Percentiles rank a stretch among this genome's conserved stretches.
These are phyloP conservation scores for Lampris megalopsis DNA, from an alignment of 2,113 vertebrate genomes.

Conservation along the genomic window DNA sequence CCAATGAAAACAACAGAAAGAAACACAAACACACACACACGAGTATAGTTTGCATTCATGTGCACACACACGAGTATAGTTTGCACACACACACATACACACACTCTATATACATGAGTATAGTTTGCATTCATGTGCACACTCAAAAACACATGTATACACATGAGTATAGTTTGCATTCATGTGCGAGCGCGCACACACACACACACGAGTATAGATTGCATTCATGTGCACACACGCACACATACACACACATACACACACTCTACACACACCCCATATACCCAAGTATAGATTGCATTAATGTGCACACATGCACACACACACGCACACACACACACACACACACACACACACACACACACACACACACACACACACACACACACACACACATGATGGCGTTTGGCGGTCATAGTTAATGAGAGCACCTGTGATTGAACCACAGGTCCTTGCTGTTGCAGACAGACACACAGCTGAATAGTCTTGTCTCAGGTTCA, in stretches of 20 bases:
- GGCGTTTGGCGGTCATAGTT: constrained; percentile 73
- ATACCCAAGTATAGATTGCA: background rate
- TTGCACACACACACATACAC: constrained; percentile 5
- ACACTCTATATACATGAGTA: constrained; percentile 7
- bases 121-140: constrained; percentile 29
- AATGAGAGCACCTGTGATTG: constrained; percentile 75
- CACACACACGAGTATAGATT: background rate
- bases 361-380: constrained; percentile 9
- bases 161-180: constrained; percentile 26
- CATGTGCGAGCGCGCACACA: constrained; percentile 2
- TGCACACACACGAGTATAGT: too few species aligned
- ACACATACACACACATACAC: background rate
- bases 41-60: background rate
- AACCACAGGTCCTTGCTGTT: constrained; percentile 66
- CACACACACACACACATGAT: constrained; percentile 15
- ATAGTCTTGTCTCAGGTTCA: constrained; percentile 68
- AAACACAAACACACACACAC: constrained; percentile 46
- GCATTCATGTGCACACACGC: background rate
- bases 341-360: background rate
- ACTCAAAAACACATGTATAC: background rate
- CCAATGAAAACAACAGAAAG: constrained; percentile 63
- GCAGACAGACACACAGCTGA: constrained; percentile 67
- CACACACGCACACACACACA: background rate
- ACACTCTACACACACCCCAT: background rate
- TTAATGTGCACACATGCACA: constrained; percentile 27